phyloP scores from a whole-genome alignment of 2,888 invertebrate species.

The Archips xylosteana region DNA sequence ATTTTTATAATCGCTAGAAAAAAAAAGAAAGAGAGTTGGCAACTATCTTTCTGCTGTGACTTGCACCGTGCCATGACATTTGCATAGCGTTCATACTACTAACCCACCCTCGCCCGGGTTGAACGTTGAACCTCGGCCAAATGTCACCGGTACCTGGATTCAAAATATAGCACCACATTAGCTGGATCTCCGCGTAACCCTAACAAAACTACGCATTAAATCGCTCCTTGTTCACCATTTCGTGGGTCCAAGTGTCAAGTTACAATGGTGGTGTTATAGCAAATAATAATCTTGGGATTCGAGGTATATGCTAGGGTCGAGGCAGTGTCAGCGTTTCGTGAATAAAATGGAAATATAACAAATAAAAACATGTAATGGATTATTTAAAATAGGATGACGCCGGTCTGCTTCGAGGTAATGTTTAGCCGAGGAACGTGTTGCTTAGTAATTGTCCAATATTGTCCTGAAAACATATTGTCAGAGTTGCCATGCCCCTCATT shows the following conservation, averaged over 20 bases:
- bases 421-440: not conserved
- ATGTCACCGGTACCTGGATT: slow-evolving; percentile 66
- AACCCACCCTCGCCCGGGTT: slow-evolving; percentile 53
- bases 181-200: slow-evolving; percentile 28
- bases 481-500: no score
- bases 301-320: slow-evolving; percentile 28
- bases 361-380: slow-evolving; percentile 19
- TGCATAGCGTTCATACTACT: slow-evolving; percentile 57
- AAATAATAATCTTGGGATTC: slow-evolving; percentile 42
- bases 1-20: no score
- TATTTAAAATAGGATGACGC: slow-evolving; percentile 7
- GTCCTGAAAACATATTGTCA: no score
- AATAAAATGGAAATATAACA: slow-evolving; percentile 34
- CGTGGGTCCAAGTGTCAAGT: slow-evolving; percentile 35
- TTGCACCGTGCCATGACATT: slow-evolving; percentile 53
- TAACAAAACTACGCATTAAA: slow-evolving; percentile 38
- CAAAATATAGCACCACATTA: slow-evolving; percentile 40
- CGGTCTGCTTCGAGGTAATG: not conserved
- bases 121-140: slow-evolving; percentile 67
- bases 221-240: slow-evolving; percentile 29
- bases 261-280: slow-evolving; percentile 26
- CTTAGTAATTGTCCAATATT: not conserved
- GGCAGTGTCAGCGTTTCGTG: slow-evolving; percentile 31
- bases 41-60: not conserved
- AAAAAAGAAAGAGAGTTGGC: not conserved